phyloP scores from a whole-genome alignment of 30 jellyfish, hydroid and myxozoan species.

The Chrysaora quinquecirrha region DNA sequence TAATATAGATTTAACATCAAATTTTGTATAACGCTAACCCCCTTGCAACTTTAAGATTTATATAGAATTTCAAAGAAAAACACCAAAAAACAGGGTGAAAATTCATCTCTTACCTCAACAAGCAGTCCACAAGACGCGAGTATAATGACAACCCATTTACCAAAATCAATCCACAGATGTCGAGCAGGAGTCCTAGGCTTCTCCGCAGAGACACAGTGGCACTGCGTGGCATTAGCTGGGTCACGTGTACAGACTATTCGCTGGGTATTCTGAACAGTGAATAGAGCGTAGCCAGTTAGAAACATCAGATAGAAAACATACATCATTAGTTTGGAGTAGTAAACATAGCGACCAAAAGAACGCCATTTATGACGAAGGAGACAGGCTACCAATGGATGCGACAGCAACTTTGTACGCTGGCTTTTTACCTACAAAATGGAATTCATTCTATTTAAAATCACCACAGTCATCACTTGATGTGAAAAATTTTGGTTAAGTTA shows the following conservation, averaged over 20 bases:
- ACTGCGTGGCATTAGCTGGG: slow-evolving; percentile 33
- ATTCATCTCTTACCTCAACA: slow-evolving; percentile 74
- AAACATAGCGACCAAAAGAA: slow-evolving; percentile 92
- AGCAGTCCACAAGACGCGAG: slow-evolving; percentile 67
- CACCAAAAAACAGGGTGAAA: too few species aligned
- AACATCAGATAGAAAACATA: slow-evolving; percentile 79
- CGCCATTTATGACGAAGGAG: slow-evolving; percentile 97
- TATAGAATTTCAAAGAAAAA: too few species aligned
- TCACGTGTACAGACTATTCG: slow-evolving; percentile 13
- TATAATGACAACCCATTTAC: slow-evolving; percentile 78
- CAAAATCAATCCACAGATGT: slow-evolving; percentile 84
- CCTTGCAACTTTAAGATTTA: too few species aligned
- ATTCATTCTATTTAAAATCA: too few species aligned
- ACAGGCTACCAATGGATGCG: slow-evolving; percentile 97
- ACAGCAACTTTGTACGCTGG: slow-evolving; percentile 88
- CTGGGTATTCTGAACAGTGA: slow-evolving; percentile 63
- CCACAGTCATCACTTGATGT: too few species aligned
- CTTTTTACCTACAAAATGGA: slow-evolving; percentile 77
- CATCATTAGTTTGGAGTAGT: slow-evolving; percentile 84
- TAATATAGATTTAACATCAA: too few species aligned
- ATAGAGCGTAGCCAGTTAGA: slow-evolving; percentile 92
- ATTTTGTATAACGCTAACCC: too few species aligned
- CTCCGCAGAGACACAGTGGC: slow-evolving; percentile 49
- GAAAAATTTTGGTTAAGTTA: too few species aligned
- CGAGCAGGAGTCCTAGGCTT: slow-evolving; percentile 27